phyloP scores from a whole-genome alignment of 35 echinoderm and acorn worm genomes.

The Nesometra sesokonis region DNA sequence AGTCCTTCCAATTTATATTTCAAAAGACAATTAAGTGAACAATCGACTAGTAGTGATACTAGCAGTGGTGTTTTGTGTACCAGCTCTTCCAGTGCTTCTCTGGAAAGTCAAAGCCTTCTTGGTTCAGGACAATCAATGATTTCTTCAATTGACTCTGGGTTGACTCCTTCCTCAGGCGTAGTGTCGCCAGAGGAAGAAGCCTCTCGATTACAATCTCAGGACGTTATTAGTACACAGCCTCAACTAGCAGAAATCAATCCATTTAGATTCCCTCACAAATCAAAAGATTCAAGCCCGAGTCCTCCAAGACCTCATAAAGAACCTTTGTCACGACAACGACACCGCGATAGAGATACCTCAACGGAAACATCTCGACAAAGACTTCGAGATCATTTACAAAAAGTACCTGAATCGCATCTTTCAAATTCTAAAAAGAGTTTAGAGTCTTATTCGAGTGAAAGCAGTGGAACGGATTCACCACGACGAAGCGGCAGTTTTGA shows the following conservation, averaged over 20 bases:
- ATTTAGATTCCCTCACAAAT: constrained; percentile 40
- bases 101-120: constrained; percentile 45
- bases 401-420: neutral
- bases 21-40: constrained; percentile 38
- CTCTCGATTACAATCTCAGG: constrained; percentile 6
- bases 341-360: neutral
- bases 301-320: neutral
- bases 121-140: constrained; percentile 77
- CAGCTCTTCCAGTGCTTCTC: constrained; percentile 35
- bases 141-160: constrained; percentile 5
- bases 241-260: constrained; percentile 52
- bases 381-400: neutral
- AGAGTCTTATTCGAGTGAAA: neutral
- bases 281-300: constrained; percentile 38
- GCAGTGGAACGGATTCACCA: neutral
- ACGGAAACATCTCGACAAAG: neutral
- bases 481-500: neutral
- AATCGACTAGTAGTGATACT: constrained; percentile 64
- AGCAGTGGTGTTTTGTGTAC: constrained; percentile 68
- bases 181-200: neutral
- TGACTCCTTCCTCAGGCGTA: constrained; percentile 9
- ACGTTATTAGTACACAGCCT: constrained; percentile 17
- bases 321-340: neutral
- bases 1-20: constrained; percentile 5
- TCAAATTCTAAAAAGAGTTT: neutral